phyloP scores from a whole-genome alignment of 2,888 invertebrate genomes.

The Schizaphis graminum region DNA sequence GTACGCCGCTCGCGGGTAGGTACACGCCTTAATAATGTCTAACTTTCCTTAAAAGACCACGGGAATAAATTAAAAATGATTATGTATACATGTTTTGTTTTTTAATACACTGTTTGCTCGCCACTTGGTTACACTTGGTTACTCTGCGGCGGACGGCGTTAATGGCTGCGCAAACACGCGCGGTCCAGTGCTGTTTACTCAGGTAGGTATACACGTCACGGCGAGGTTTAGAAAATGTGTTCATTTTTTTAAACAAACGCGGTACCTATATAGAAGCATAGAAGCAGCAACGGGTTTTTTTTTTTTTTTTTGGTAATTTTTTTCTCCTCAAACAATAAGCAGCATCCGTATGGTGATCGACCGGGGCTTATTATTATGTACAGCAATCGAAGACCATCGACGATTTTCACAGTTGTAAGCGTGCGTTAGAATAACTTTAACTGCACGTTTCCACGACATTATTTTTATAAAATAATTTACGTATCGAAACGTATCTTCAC shows the following conservation, averaged over 20 bases:
- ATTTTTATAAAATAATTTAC: background rate
- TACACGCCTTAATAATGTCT: conserved; percentile 44
- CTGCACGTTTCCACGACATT: background rate
- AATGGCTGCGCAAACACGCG: conserved; percentile 60
- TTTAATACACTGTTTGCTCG: conserved; percentile 58
- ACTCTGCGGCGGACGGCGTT: conserved; percentile 53
- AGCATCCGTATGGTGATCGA: background rate
- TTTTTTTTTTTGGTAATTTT: conserved; percentile 21
- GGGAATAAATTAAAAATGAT: conserved; percentile 50
- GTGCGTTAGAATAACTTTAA: background rate
- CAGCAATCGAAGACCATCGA: background rate
- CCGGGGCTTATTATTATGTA: background rate
- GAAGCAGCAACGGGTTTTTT: background rate
- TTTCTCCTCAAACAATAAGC: conserved; percentile 26
- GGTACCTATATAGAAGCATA: background rate
- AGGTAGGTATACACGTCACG: background rate
- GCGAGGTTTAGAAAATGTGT: conserved; percentile 42
- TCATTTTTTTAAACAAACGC: conserved; percentile 36
- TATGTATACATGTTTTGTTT: conserved; percentile 55
- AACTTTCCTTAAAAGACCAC: conserved; percentile 57
- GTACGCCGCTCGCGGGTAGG: conserved; percentile 18
- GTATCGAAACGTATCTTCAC: no score
- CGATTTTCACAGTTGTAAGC: background rate
- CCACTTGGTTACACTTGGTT: conserved; percentile 66
- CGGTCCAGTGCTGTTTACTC: conserved; percentile 30